Conservation (phyloP, 2,888 invertebrate genomes). For the Lamellibrachia columna region DNA sequence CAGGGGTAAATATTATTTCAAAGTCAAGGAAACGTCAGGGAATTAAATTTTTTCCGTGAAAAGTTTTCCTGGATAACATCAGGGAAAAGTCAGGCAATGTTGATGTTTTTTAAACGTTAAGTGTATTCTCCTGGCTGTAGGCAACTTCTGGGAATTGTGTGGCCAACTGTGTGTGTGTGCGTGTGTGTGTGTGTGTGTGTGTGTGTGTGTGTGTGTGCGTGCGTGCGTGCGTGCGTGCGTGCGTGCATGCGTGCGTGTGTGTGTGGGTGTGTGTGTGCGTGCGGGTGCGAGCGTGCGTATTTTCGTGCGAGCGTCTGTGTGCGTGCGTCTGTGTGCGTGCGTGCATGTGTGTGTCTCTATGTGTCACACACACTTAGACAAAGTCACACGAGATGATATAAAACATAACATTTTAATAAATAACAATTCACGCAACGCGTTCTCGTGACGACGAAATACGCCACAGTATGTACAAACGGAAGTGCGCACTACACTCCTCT, state of each 20-base stretch:
- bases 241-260: constrained; percentile 32
- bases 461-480: neutral
- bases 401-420: constrained; percentile 11
- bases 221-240: constrained; percentile 36
- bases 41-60: no score
- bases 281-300: constrained; percentile 29
- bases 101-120: no score
- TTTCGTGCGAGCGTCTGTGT: constrained; percentile 27
- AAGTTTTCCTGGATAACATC: no score
- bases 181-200: constrained; percentile 33
- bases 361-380: neutral
- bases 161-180: constrained; percentile 24
- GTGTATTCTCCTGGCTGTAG: no score
- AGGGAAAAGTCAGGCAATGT: no score
- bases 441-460: neutral
- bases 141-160: no score
- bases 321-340: constrained; percentile 32
- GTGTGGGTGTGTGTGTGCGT: constrained; percentile 33
- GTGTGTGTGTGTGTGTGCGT: constrained; percentile 33
- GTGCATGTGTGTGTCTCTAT: constrained; percentile 27
- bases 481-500: neutral
- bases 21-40: no score
- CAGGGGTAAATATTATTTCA: no score
- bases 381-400: neutral
- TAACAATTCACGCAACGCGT: neutral